Conservation (phyloP, 2,113 vertebrate genomes). For the Hippotragus niger region DNA sequence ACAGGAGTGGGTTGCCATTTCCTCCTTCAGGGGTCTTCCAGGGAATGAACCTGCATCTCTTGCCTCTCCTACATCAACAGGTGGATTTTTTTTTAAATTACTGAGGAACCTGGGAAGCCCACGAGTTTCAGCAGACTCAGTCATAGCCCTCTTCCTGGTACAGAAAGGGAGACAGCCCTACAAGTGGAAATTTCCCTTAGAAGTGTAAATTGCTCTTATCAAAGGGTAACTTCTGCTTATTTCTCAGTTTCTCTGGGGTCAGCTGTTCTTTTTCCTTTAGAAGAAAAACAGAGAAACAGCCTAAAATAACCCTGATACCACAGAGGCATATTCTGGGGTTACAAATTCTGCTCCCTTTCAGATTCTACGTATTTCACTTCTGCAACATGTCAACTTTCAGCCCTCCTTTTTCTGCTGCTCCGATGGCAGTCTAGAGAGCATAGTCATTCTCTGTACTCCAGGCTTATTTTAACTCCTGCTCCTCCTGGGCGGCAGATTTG, state of each 20-base stretch:
- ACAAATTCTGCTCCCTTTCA: not conserved
- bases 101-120: not conserved
- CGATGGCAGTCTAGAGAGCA: not conserved
- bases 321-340: not conserved
- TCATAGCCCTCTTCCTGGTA: not conserved
- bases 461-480: not conserved
- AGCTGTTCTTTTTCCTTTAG: not conserved
- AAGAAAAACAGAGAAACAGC: not conserved
- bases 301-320: not conserved
- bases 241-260: not conserved
- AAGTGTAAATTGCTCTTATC: not conserved
- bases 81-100: not conserved
- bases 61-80: not conserved
- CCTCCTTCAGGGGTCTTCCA: not conserved
- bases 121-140: not conserved
- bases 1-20: not conserved
- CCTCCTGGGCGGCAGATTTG: not conserved
- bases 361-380: not conserved
- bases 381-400: not conserved
- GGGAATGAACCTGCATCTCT: not conserved
- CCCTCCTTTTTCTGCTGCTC: not conserved
- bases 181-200: not conserved
- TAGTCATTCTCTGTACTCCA: not conserved
- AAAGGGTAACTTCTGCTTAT: not conserved
- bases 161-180: not conserved